Conservation (phyloP, 2,888 invertebrate genomes). For the Bellardia bayeri region DNA sequence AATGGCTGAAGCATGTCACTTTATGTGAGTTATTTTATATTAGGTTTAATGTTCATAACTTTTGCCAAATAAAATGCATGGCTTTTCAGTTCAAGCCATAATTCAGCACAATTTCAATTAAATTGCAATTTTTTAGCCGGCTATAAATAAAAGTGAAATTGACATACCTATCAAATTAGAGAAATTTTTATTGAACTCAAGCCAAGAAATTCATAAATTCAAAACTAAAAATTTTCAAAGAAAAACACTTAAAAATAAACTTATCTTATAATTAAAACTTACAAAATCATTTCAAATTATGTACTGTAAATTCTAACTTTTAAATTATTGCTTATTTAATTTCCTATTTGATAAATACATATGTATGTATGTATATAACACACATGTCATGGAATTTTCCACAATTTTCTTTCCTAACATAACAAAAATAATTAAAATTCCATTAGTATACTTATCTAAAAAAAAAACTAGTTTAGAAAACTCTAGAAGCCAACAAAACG, state of each 20-base stretch:
- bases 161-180: neutral
- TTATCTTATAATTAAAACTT: neutral
- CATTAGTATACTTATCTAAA: neutral
- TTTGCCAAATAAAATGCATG: neutral
- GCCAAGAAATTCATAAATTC: constrained; percentile 28
- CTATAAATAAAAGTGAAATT: constrained; percentile 56
- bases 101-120: neutral
- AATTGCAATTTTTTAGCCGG: neutral
- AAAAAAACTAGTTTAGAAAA: constrained; percentile 37
- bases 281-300: too few relatives aligned
- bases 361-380: too few relatives aligned
- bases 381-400: constrained; percentile 33
- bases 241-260: neutral
- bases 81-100: neutral
- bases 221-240: neutral
- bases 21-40: too few relatives aligned
- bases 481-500: neutral
- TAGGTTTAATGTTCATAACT: neutral
- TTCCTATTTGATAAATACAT: too few relatives aligned
- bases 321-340: too few relatives aligned
- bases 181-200: constrained; percentile 43
- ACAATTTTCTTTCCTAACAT: constrained; percentile 9
- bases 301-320: too few relatives aligned
- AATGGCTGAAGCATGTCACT: too few relatives aligned
- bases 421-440: constrained; percentile 7